These are phyloP conservation scores for Riparia riparia DNA, from an alignment of 2,113 vertebrate species.

Conservation along the genomic window DNA sequence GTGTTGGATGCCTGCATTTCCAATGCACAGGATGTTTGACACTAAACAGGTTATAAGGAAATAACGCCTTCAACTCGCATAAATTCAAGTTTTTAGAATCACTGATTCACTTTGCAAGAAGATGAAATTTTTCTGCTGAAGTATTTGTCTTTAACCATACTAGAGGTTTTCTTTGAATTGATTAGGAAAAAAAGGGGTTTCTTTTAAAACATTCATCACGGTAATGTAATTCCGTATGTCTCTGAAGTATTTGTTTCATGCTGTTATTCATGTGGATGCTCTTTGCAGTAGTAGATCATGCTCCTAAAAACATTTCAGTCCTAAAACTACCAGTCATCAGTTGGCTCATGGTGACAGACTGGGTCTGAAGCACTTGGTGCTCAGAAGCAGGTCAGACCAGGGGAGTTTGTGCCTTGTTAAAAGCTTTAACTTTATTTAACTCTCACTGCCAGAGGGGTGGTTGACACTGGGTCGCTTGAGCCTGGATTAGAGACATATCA, in stretches of 20 bases:
- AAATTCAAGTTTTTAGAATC: background rate
- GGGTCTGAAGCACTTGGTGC: background rate
- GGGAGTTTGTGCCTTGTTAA: conserved; percentile 17
- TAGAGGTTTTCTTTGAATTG: background rate
- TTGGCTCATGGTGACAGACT: background rate
- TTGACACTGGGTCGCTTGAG: background rate
- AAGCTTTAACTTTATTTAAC: background rate
- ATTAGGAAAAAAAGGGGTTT: background rate
- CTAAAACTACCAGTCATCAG: background rate
- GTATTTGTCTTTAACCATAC: background rate
- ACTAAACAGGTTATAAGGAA: background rate
- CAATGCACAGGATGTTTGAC: background rate
- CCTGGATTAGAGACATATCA: background rate
- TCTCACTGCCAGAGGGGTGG: background rate
- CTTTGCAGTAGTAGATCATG: background rate
- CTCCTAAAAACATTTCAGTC: background rate
- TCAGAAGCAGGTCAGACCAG: background rate
- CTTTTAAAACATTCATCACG: background rate
- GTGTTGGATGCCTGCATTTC: background rate
- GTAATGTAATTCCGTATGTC: background rate
- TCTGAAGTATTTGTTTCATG: background rate
- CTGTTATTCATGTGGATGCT: background rate
- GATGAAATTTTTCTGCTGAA: background rate
- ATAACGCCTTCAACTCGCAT: background rate
- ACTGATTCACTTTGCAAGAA: background rate